Percentiles rank a stretch among this genome's conserved stretches.
These are phyloP conservation scores for Drosophila koepferae DNA, from an alignment of 2,888 invertebrate species.

Conservation along the genomic window DNA sequence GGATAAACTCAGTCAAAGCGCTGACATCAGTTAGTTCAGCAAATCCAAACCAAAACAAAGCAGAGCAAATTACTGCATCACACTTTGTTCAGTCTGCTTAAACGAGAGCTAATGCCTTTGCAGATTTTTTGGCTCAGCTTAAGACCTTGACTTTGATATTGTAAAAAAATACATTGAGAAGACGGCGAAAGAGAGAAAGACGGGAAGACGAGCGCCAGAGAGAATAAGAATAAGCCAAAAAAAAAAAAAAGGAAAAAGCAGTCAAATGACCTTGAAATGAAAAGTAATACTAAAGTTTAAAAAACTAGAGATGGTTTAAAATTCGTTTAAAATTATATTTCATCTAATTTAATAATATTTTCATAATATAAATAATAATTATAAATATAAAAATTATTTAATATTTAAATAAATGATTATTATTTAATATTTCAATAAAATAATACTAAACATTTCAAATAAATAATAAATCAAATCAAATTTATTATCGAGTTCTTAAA, in stretches of 20 bases:
- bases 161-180: constrained; percentile 1
- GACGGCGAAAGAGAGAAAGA: not conserved
- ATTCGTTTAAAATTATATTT: too few species aligned
- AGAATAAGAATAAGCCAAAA: not conserved
- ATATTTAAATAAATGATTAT: too few species aligned
- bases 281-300: not conserved
- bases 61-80: constrained; percentile 17
- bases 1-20: constrained; percentile 27
- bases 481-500: too few species aligned
- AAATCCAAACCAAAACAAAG: constrained; percentile 23
- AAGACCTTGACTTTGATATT: constrained; percentile 31
- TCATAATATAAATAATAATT: too few species aligned
- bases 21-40: constrained; percentile 67
- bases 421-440: too few species aligned
- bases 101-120: constrained; percentile 45
- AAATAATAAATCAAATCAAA: too few species aligned
- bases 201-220: not conserved
- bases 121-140: constrained; percentile 17
- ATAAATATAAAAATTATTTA: too few species aligned
- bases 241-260: not conserved
- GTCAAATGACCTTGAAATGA: not conserved
- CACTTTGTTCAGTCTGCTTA: constrained; percentile 7
- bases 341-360: too few species aligned
- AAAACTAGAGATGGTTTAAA: not conserved
- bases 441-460: too few species aligned